Evolutionary conservation across 2,113 vertebrate species (phyloP), one percentile per base, ranked within the genome.

Genomic region (Abramis brama): DNA sequence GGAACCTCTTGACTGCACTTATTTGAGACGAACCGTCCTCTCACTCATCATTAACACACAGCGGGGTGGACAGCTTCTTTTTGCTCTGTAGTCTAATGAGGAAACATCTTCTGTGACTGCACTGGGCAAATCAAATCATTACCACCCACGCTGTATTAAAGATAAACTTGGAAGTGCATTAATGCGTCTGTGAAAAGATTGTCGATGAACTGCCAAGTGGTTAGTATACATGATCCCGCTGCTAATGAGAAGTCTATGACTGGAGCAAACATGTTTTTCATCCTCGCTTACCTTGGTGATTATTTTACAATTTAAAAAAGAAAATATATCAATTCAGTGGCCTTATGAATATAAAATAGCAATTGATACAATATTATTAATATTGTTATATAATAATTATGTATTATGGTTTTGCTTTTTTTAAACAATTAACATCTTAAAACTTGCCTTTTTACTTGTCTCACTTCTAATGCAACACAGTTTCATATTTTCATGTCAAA

Each of bases 141-240:
- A 89, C 94, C 94, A 92, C 95, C 95, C 94, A 96, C 95, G 90
- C 89, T 50, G 92, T 90, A 93, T 94, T 94, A 94, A 95, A 95
- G 92, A 93, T 92, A 95, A 94, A 92, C 91, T 93, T 93, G 93
- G 90, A 92, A 90, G 91, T 80, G 25, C 88, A 85, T 73, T 93
- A 91, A 94, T 94, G 91, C 84, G 88, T 89, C 92, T 89, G 91
- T 85, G 43, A 85, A 36, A 68, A 82, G 23, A 71, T 73, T 73
- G 66, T 7, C 21, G 23, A 82, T 89, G 89, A 76, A 79, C 86
- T 90, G 90, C 79, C 82, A 85, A 90, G 85, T 87, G 82, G 90
- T 91, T 86, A 86, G 88, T 85, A 77, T 91, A 84, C 88, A 90
- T 87, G 87, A 78, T 85, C 13, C 62, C 87, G 76, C 88, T 89